phyloP scores from a whole-genome alignment of 1,140 invertebrate species.

The Saccostrea glomerata region DNA sequence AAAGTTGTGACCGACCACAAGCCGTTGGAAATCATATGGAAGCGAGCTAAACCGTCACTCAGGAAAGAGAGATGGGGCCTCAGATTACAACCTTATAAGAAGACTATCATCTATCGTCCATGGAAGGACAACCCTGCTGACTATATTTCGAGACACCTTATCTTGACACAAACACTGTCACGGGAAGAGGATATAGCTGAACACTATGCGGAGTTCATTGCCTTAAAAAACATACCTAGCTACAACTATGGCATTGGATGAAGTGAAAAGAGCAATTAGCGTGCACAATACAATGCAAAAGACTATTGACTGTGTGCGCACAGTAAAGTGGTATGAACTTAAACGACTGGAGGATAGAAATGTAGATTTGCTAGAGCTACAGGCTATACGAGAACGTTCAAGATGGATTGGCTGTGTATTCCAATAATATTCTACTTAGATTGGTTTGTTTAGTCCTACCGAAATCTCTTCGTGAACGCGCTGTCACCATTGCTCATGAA shows the following conservation, averaged over 20 bases:
- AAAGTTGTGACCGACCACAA: conserved; percentile 77
- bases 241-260: conserved; percentile 50
- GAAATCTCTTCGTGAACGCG: conserved; percentile 29
- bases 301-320: conserved; percentile 14
- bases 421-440: conserved; percentile 45
- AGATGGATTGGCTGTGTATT: conserved; percentile 1
- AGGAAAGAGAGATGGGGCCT: conserved; percentile 57
- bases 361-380: conserved; percentile 43
- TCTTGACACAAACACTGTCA: background rate
- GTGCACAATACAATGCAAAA: conserved; percentile 40
- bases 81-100: conserved; percentile 54
- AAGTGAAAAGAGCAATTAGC: conserved; percentile 47
- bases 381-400: background rate
- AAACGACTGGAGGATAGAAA: conserved; percentile 1
- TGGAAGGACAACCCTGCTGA: conserved; percentile 53
- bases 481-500: conserved; percentile 52
- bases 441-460: conserved; percentile 45
- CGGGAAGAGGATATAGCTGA: conserved; percentile 22
- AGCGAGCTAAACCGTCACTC: conserved; percentile 51
- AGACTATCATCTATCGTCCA: conserved; percentile 47
- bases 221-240: conserved; percentile 9
- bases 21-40: conserved; percentile 66
- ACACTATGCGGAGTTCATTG: conserved; percentile 51
- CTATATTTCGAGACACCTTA: conserved; percentile 51
- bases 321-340: conserved; percentile 35